Base-by-base conservation (phyloP, 2,888 invertebrate species). In the Aleiodes leptofemur region DNA sequence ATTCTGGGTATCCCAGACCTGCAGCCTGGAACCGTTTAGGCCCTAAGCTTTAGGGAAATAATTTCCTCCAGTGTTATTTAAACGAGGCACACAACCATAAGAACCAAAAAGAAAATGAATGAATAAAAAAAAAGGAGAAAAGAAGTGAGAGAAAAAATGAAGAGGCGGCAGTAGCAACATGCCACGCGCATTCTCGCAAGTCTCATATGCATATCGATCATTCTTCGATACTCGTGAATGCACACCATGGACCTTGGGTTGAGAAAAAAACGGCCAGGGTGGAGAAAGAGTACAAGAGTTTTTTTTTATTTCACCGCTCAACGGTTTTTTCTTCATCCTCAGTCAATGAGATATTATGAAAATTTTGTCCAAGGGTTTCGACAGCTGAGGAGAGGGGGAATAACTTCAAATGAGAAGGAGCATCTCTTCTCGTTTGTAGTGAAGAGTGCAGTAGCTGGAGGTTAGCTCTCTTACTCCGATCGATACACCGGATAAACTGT, bases 41-140 rank as follows among this genome's bases (percentile, higher is more conserved):
- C 23, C 23, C 23, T 23, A 23, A 23, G 23, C 23, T 23, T 23
- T 23, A 1, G 23, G 23, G 83, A 89, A 89, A 89, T 89, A 88
- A 89, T 89, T 88, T 85, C 76, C 81, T 84, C 83, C 82, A 86
- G 84, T 89, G 88, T 88, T 88, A 89, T 89, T 88, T 87, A 88
- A 89, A 89, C 87, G 86, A 88, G 88, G 84, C 83, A 83, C 86
- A 23, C 83, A 84, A 84, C 83, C 87, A 85, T 83, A 81, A 80
- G 75, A 80, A 72, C 23, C 23, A 23, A 23, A 23, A 76, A 61
- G 73, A 76, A 73, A 79, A 78, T 57, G 66, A 72, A 38, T 51
- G 71, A 56, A 48, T 53, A 48, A 23, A 61, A 51, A 23, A 73
- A 31, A 68, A 73, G 23, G 23, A 61, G 76, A 77, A 77, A 76